Conservation (phyloP, 92 coral and sea anemone species). For the Anthopleura xanthogrammica region DNA sequence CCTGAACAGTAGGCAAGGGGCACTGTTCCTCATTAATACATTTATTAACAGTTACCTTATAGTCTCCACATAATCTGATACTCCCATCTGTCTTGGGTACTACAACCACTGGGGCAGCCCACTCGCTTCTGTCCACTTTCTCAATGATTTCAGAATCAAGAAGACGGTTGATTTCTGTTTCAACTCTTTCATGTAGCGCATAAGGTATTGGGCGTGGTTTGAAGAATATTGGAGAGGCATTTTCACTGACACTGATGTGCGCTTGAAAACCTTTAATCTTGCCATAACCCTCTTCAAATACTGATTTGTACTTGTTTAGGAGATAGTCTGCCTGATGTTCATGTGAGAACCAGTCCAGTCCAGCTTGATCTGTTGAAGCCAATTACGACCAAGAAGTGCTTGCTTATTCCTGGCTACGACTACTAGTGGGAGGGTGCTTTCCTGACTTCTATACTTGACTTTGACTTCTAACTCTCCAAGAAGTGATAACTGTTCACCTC, state of each 20-base stretch:
- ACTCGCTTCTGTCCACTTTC: conserved; percentile 30
- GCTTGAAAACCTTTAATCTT: conserved; percentile 33
- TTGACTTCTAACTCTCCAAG: conserved; percentile 24
- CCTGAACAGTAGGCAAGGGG: conserved; percentile 35
- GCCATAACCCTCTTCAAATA: conserved; percentile 42
- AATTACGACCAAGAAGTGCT: conserved; percentile 38
- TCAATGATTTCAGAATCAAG: background rate
- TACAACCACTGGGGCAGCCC: conserved; percentile 34
- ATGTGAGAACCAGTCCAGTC: conserved; percentile 24
- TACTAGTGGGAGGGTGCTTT: conserved; percentile 12
- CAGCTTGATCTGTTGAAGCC: conserved; percentile 31
- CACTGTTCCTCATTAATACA: conserved; percentile 5
- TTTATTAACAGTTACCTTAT: conserved; percentile 22
- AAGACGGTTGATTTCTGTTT: background rate
- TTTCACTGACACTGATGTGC: conserved; percentile 7
- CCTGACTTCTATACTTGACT: conserved; percentile 33
- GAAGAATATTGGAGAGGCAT: conserved; percentile 16
- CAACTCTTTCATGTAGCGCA: background rate
- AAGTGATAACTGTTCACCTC: conserved; percentile 18
- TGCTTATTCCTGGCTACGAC: conserved; percentile 31
- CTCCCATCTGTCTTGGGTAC: conserved; percentile 18
- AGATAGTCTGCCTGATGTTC: conserved; percentile 2
- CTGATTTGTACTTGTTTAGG: conserved; percentile 20
- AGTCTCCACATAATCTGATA: conserved; percentile 16
- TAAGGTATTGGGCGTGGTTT: background rate